A percentile compares a stretch with the other conserved stretches of the same genome.
phyloP scores from a whole-genome alignment of 2,113 vertebrate genomes.

The Anhinga anhinga region DNA sequence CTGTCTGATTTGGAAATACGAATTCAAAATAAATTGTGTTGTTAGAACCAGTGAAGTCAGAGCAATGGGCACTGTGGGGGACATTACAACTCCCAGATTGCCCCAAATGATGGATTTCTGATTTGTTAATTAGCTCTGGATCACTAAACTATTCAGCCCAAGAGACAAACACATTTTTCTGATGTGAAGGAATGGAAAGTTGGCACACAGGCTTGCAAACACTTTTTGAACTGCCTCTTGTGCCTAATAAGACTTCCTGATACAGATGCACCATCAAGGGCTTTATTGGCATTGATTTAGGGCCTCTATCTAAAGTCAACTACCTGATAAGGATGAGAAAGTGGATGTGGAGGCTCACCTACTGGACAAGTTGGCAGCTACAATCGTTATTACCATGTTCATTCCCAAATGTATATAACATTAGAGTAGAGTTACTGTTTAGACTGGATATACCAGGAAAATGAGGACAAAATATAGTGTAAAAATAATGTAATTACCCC shows the following conservation, averaged over 20 bases:
- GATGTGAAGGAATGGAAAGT: not conserved
- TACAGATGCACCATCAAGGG: not conserved
- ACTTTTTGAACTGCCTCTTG: not conserved
- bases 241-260: not conserved
- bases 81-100: not conserved
- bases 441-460: not conserved
- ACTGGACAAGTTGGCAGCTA: not conserved
- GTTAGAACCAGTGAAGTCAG: not conserved
- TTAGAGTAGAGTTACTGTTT: not conserved
- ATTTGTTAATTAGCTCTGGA: constrained; percentile 23
- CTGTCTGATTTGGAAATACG: not conserved
- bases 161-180: not conserved
- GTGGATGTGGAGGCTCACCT: not conserved
- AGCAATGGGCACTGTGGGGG: not conserved
- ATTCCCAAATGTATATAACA: not conserved
- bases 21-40: not conserved
- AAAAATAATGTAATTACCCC: not conserved
- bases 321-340: not conserved
- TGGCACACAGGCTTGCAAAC: not conserved
- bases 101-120: not conserved
- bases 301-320: not conserved
- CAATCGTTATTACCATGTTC: fast-evolving
- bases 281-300: not conserved
- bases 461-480: not conserved
- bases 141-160: not conserved